Evolutionary conservation across 1,140 invertebrate species (phyloP).

Genomic region (Lycorma delicatula): DNA sequence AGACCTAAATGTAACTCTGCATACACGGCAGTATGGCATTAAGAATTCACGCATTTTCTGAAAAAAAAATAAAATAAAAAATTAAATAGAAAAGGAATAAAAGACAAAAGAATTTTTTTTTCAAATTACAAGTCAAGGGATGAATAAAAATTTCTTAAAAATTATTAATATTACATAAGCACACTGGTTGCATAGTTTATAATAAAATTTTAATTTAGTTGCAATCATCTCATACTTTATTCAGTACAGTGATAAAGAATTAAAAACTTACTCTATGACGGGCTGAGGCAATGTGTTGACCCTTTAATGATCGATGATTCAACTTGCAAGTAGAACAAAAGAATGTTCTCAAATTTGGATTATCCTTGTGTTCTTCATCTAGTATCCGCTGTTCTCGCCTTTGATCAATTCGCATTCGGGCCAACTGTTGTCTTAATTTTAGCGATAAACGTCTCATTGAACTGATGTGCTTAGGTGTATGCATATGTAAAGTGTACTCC

Average conservation of each 20-base stretch:
- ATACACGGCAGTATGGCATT: background rate
- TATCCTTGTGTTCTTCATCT: background rate
- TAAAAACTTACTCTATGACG: too few relatives aligned
- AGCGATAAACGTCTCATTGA: background rate
- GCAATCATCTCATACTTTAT: too few relatives aligned
- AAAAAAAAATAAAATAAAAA: too few relatives aligned
- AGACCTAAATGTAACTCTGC: background rate
- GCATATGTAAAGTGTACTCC: background rate
- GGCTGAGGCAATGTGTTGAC: background rate
- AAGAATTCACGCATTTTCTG: background rate
- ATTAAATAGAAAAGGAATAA: too few relatives aligned
- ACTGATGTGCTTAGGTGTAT: background rate
- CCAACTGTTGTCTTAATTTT: background rate
- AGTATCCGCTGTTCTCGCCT: background rate
- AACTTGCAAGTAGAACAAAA: background rate
- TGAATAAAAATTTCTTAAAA: too few relatives aligned
- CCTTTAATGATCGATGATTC: background rate
- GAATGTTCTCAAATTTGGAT: background rate
- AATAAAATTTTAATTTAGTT: too few relatives aligned
- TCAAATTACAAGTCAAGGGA: too few relatives aligned
- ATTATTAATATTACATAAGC: too few relatives aligned
- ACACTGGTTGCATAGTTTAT: too few relatives aligned
- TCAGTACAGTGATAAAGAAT: too few relatives aligned
- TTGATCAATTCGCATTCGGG: background rate
- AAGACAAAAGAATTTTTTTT: too few relatives aligned